Evolutionary conservation across 2,888 invertebrate genomes (phyloP).

Genomic region (Eilema sororculum): DNA sequence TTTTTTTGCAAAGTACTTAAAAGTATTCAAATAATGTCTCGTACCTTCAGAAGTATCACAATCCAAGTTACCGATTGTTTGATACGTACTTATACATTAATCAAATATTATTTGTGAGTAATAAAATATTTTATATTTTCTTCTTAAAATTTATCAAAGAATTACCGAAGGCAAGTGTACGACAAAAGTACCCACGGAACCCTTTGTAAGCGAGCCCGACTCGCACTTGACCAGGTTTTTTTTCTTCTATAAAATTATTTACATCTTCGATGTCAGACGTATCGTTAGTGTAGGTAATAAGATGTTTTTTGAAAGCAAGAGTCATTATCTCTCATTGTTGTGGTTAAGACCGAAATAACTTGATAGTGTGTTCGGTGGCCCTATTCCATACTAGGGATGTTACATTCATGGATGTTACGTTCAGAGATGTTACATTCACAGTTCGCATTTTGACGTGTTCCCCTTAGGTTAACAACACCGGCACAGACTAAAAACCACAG

Average conservation of each 20-base stretch:
- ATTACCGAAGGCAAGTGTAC: not conserved
- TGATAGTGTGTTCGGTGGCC: constrained; percentile 60
- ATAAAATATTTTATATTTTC: not conserved
- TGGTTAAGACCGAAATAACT: constrained; percentile 69
- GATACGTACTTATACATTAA: too few relatives aligned
- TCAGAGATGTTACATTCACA: too few relatives aligned
- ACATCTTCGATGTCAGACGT: constrained; percentile 22
- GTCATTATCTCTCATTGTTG: constrained; percentile 60
- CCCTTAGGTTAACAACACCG: too few relatives aligned
- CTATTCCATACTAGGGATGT: constrained; percentile 15
- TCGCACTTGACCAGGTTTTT: not conserved
- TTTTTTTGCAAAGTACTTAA: too few relatives aligned
- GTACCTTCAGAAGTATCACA: too few relatives aligned
- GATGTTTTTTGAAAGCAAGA: constrained; percentile 44
- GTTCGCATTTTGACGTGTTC: too few relatives aligned
- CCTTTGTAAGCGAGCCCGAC: not conserved
- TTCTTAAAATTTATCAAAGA: not conserved
- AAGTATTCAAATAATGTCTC: too few relatives aligned
- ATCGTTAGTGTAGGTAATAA: constrained; percentile 40
- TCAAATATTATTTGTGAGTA: not conserved
- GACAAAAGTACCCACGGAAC: too few relatives aligned
- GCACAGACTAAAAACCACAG: too few relatives aligned
- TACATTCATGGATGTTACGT: too few relatives aligned
- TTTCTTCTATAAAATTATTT: constrained; percentile 28
- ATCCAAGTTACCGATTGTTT: too few relatives aligned